These are phyloP conservation scores for Ophioninae sp. DNA, from an alignment of 2,888 invertebrate species.

Conservation along the genomic window DNA sequence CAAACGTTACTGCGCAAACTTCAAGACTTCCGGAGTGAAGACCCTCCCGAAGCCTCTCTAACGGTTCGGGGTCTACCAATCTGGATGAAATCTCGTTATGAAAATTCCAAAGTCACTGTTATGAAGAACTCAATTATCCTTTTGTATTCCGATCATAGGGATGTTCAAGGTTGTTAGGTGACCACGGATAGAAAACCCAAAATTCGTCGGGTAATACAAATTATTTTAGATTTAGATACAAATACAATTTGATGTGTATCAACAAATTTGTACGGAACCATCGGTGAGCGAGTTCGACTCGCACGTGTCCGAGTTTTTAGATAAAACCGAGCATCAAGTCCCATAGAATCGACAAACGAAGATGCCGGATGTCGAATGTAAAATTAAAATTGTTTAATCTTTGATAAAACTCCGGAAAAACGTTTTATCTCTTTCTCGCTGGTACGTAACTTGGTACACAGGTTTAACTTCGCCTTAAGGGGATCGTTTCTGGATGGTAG, in stretches of 20 bases:
- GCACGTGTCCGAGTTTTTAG: too few relatives aligned
- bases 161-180: too few relatives aligned
- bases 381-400: slow-evolving; percentile 58
- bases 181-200: too few relatives aligned
- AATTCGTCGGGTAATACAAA: too few relatives aligned
- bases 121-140: not conserved
- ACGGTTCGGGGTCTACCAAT: slow-evolving; percentile 47
- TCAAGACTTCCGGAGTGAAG: slow-evolving; percentile 44
- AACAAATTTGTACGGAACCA: too few relatives aligned
- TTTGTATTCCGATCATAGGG: too few relatives aligned
- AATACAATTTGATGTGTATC: too few relatives aligned
- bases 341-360: too few relatives aligned
- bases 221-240: too few relatives aligned
- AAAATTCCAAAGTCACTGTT: slow-evolving; percentile 10
- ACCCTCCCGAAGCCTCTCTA: slow-evolving; percentile 1
- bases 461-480: slow-evolving; percentile 35
- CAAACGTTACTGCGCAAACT: slow-evolving; percentile 49
- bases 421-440: not conserved
- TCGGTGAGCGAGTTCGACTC: too few relatives aligned
- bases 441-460: not conserved
- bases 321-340: too few relatives aligned
- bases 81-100: slow-evolving; percentile 13
- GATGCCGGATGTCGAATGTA: too few relatives aligned
- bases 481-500: slow-evolving; percentile 52
- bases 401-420: slow-evolving; percentile 63